Percentiles rank a stretch among this genome's conserved stretches.
phyloP scores from a whole-genome alignment of 2,797 vertebrate genomes.

The Atherinosoma microstoma region DNA sequence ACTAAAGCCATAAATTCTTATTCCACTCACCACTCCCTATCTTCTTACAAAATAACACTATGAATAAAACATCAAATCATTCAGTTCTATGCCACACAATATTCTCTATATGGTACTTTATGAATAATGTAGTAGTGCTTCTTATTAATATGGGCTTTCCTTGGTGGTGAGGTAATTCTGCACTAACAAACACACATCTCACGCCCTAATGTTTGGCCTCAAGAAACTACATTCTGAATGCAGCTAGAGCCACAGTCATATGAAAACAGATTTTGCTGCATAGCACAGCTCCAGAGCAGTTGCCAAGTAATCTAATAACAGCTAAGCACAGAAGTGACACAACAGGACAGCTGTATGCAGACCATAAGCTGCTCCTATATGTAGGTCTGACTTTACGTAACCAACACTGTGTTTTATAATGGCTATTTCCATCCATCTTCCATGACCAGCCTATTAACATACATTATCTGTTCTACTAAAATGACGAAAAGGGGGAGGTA shows the following conservation, averaged over 20 bases:
- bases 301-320: conserved; percentile 44
- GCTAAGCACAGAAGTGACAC: conserved; percentile 12
- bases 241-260: conserved; percentile 15
- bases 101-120: conserved; percentile 67
- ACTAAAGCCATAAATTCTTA: conserved; percentile 63
- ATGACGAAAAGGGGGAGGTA: not conserved
- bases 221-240: conserved; percentile 31
- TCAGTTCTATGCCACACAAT: conserved; percentile 59
- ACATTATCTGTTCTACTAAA: not conserved
- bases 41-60: conserved; percentile 64
- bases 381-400: conserved; percentile 9
- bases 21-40: conserved; percentile 57
- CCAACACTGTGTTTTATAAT: not conserved
- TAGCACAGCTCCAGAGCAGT: conserved; percentile 17
- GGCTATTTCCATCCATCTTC: conserved; percentile 14
- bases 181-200: conserved; percentile 50
- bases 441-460: not conserved
- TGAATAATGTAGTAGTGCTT: conserved; percentile 70
- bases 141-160: conserved; percentile 64
- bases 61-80: conserved; percentile 80
- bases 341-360: conserved; percentile 35
- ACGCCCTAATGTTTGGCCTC: conserved; percentile 32
- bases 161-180: conserved; percentile 59
- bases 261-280: conserved; percentile 21
- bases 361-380: conserved; percentile 1